Percentiles rank a stretch among this genome's conserved stretches.
Conservation (phyloP, 2,888 invertebrate species). For the Meganola albula region DNA sequence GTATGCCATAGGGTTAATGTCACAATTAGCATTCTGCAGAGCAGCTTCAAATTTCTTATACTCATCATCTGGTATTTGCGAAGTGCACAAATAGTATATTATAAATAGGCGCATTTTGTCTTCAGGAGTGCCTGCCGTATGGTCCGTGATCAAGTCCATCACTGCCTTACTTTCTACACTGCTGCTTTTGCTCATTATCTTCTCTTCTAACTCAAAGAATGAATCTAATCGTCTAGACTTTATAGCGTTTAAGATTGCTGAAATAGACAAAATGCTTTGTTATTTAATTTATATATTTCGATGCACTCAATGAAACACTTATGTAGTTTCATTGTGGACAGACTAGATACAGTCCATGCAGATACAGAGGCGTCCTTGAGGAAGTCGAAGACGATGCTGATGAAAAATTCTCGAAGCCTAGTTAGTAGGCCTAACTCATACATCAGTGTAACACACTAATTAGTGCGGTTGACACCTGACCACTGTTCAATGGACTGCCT, state of each 20-base stretch:
- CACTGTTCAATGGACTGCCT: too few relatives aligned
- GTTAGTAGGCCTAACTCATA: too few relatives aligned
- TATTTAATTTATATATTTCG: too few relatives aligned
- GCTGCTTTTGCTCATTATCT: constrained; percentile 93
- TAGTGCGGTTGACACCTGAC: too few relatives aligned
- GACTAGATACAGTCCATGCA: too few relatives aligned
- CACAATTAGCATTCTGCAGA: constrained; percentile 88
- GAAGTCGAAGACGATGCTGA: too few relatives aligned
- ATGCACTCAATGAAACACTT: too few relatives aligned
- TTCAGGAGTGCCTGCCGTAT: constrained; percentile 90
- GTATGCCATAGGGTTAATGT: constrained; percentile 90
- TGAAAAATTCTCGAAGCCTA: too few relatives aligned
- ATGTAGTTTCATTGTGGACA: too few relatives aligned
- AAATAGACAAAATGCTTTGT: too few relatives aligned
- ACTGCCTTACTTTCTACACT: constrained; percentile 86
- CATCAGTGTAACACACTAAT: too few relatives aligned
- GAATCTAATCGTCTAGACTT: constrained; percentile 95
- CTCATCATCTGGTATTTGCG: constrained; percentile 88
- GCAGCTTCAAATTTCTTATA: constrained; percentile 90
- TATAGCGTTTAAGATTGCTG: constrained; percentile 87
- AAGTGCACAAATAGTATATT: constrained; percentile 92
- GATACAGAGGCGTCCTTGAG: too few relatives aligned
- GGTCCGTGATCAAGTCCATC: constrained; percentile 91
- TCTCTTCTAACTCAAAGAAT: constrained; percentile 98
- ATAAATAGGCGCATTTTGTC: constrained; percentile 96